Base-by-base conservation (phyloP, 64 coral and sea anemone genomes). In the Astreopora myriophthalma region DNA sequence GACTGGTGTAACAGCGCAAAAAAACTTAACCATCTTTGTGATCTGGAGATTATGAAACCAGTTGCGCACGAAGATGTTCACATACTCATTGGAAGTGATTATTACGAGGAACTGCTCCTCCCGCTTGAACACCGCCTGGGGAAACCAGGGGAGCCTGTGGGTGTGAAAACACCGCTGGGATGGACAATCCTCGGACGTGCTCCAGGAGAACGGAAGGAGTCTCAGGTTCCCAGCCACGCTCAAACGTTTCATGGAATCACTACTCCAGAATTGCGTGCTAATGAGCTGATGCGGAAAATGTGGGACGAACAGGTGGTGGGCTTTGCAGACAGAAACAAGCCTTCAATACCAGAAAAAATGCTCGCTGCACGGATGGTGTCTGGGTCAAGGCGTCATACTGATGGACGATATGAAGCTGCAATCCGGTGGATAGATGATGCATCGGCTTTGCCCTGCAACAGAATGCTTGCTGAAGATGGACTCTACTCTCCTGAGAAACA, bases 301-400 rank as follows among this genome's bases (percentile, higher is more conserved):
- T 96, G 90, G 94, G 95, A 93, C 25, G 90, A 87, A 27, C 86
- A 93, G 8, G 64, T 57, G 31, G 35, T 92, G 2, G 94, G 86
- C 20, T 36, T 89, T 11, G 44, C 23, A n/a, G 71, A 66, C n/a
- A 31, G 62, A 0, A 37, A 65, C 0, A 62, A 62, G 24, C 75
- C 76, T 11, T 64, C 74, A 48, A 78, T 51, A 24, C 11, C 35
- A 25, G 72, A 80, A 57, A 84, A 88, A 22, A 17, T 74, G 58
- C 62, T 80, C 58, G 90, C 90, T 23, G 34, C 75, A 22, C 30
- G 82, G 8, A 44, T 8, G 40, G 40, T 44, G 60, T 63, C 87
- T 67, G 68, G 71, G 27, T 92, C 90, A 82, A 78, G 86, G 29
- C 49, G 58, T 24, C 37, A 82, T 49, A 16, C 30, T n/a, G 57